Evolutionary conservation across 1,140 invertebrate species (phyloP), one percentile per base, ranked within the genome.

Genomic region (Drosophila subobscura): DNA sequence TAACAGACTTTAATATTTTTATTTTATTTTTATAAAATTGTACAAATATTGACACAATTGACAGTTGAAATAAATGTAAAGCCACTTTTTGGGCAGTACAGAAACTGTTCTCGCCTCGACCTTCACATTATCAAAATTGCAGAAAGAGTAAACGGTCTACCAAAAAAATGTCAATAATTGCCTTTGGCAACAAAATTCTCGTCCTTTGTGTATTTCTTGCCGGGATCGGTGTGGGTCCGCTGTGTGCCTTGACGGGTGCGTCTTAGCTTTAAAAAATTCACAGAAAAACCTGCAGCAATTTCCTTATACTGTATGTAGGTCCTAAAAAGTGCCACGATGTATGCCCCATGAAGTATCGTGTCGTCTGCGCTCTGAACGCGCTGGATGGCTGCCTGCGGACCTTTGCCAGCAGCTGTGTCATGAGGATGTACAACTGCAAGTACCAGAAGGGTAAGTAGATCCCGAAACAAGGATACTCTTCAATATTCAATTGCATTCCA

Each of bases 371-470:
- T n/a, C 40, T 78, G 12, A 56, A 88, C 23, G 46, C 74, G 16
- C 22, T 74, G 14, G 65, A 86, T 14, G 83, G 81, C 2, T 88
- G 74, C 22, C 40, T 86, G 5, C 60, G 81, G 10, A 78, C 70
- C 0, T 86, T 86, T 55, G 70, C 81, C 23, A 86, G 71, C 46
- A 78, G 60, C 14, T 86, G 81, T 60, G 78, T 86, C 2, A 72
- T 86, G 81, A 58, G 65, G 5, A 86, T 86, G 25, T 86, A 86
- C 14, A 86, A 86, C 56, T 86, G 81, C 58, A 86, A 86, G 29
- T 86, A 86, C 41, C 68, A 83, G 33, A 88, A 77, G 33, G 58
- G 81, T 86, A 29, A 67, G 74, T 45, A 29, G 6, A 29, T 29
- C 1, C 7, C 10, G 29, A 33, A 1, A 8, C 33, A 5, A 27